Evolutionary conservation across 2,797 vertebrate species (phyloP).

Genomic region (Manis javanica): DNA sequence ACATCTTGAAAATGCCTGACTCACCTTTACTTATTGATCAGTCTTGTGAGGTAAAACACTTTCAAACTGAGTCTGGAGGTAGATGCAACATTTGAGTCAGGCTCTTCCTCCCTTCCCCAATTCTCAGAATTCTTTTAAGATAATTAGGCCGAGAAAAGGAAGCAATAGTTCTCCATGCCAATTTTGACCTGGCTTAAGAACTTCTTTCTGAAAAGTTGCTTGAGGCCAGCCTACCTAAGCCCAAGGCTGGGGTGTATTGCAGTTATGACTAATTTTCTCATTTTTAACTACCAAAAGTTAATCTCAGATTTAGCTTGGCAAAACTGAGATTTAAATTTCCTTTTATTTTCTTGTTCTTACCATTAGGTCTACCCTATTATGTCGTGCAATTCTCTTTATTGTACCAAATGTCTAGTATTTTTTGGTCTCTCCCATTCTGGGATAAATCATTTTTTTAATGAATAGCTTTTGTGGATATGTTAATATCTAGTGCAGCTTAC

Average conservation of each 20-base stretch:
- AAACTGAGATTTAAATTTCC: neutral
- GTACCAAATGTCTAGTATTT: neutral
- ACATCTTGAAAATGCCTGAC: neutral
- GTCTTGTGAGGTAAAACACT: neutral
- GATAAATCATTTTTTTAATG: neutral
- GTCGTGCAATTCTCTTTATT: slow-evolving; percentile 7
- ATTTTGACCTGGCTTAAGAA: slow-evolving; percentile 6
- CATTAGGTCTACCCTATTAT: neutral
- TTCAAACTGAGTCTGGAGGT: slow-evolving; percentile 29
- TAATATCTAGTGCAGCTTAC: neutral
- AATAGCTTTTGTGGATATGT: neutral
- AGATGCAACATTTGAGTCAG: neutral
- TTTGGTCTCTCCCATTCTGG: neutral
- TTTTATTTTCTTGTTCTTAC: neutral
- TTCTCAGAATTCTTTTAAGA: neutral
- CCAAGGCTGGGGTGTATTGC: neutral
- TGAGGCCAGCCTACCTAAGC: neutral
- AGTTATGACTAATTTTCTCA: neutral
- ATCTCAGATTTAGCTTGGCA: slow-evolving; percentile 17
- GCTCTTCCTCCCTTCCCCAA: neutral
- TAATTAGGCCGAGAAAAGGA: slow-evolving; percentile 1
- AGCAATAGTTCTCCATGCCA: neutral
- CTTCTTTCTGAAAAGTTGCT: neutral
- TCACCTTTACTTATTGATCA: slow-evolving; percentile 30
- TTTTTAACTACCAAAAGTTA: neutral